Evolutionary conservation across 2,113 vertebrate species (phyloP).

Genomic region (Lagopus muta): DNA sequence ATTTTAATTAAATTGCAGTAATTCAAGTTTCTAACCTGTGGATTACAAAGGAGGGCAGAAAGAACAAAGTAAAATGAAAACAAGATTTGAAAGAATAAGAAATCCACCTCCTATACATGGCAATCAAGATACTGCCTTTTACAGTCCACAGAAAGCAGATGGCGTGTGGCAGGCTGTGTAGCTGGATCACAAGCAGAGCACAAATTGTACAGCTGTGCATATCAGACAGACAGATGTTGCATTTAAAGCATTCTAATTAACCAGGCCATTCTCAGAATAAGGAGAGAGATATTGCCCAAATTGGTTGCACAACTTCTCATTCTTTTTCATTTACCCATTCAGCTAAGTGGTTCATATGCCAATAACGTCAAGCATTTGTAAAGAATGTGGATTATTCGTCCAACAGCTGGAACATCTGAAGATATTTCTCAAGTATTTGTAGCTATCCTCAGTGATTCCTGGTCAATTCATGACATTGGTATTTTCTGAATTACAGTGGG

Average conservation of each 20-base stretch:
- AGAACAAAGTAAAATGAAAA: neutral
- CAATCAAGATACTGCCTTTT: neutral
- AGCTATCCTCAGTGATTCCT: neutral
- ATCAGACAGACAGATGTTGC: conserved; percentile 40
- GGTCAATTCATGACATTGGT: neutral
- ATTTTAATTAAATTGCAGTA: neutral
- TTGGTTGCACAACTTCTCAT: conserved; percentile 35
- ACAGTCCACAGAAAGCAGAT: conserved; percentile 18
- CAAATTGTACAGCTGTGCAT: conserved; percentile 49
- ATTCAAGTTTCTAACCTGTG: neutral
- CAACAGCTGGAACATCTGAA: conserved; percentile 30
- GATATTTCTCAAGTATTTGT: conserved; percentile 32
- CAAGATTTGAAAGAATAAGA: neutral
- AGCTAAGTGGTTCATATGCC: conserved; percentile 2
- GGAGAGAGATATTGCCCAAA: conserved; percentile 16
- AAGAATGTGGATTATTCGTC: conserved; percentile 15
- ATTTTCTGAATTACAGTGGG: neutral
- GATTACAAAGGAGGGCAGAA: neutral
- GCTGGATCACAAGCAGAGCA: conserved; percentile 40
- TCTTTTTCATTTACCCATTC: conserved; percentile 15
- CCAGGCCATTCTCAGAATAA: conserved; percentile 38
- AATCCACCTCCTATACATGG: neutral
- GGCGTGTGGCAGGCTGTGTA: neutral
- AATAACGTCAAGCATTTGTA: conserved; percentile 34
- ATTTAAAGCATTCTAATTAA: conserved; percentile 55